phyloP scores from a whole-genome alignment of 2,797 vertebrate genomes.

The Agapornis canus region DNA sequence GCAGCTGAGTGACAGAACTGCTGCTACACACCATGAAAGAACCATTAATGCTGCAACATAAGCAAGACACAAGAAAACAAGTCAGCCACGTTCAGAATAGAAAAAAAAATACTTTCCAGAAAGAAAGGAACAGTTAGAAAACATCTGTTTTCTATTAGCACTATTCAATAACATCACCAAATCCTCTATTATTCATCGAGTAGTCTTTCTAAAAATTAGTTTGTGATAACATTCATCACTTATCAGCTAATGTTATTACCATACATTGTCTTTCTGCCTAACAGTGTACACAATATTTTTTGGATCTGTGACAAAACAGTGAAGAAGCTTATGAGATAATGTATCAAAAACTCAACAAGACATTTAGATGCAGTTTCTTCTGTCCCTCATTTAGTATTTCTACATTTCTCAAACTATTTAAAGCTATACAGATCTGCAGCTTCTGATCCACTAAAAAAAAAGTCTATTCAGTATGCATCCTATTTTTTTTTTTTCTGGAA shows the following conservation, averaged over 20 bases:
- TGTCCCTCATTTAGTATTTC: neutral
- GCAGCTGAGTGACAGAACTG: neutral
- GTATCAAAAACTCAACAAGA: neutral
- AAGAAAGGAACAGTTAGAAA: neutral
- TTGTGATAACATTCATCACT: neutral
- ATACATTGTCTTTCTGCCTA: neutral
- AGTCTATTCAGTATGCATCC: neutral
- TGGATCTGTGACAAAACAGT: neutral
- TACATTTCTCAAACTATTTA: neutral
- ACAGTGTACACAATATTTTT: neutral
- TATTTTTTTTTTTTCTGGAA: neutral
- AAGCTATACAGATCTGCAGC: neutral
- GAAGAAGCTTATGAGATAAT: neutral
- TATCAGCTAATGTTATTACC: neutral
- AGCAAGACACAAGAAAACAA: neutral
- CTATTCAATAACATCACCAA: neutral
- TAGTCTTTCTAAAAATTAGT: neutral
- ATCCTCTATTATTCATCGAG: neutral
- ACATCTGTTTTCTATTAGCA: neutral
- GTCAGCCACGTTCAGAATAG: neutral
- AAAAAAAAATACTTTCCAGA: neutral
- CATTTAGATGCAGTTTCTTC: neutral
- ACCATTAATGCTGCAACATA: fast-evolving
- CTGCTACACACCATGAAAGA: neutral
- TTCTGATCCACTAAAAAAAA: neutral